These are phyloP conservation scores for Catostomus latipinnis DNA, from an alignment of 2,797 vertebrate genomes.

Conservation along the genomic window DNA sequence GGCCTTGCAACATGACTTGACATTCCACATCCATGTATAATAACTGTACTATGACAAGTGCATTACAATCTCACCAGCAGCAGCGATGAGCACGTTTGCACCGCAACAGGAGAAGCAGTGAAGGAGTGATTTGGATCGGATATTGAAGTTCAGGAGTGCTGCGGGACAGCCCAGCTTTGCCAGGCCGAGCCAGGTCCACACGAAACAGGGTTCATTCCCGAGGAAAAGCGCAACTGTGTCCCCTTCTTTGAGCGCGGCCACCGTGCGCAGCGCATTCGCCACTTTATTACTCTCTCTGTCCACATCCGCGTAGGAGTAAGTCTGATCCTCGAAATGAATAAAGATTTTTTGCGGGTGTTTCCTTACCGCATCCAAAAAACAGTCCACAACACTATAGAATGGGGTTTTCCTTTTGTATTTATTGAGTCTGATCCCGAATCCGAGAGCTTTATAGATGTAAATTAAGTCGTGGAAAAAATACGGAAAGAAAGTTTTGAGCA, in stretches of 20 bases:
- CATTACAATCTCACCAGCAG: conserved; percentile 75
- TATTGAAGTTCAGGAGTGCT: conserved; percentile 86
- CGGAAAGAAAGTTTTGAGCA: conserved; percentile 63
- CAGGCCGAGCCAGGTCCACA: conserved; percentile 86
- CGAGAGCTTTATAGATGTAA: conserved; percentile 60
- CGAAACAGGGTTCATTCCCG: conserved; percentile 82
- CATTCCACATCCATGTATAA: neutral
- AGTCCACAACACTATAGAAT: conserved; percentile 77
- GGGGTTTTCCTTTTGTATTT: conserved; percentile 68
- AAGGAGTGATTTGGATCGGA: conserved; percentile 83
- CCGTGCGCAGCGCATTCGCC: conserved; percentile 78
- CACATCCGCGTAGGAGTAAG: conserved; percentile 76
- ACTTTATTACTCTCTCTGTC: conserved; percentile 82
- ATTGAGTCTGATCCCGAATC: conserved; percentile 49
- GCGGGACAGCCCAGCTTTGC: conserved; percentile 85
- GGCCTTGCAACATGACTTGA: neutral
- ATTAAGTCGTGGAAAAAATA: conserved; percentile 66
- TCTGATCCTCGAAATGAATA: conserved; percentile 75
- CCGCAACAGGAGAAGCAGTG: conserved; percentile 86
- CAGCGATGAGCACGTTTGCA: conserved; percentile 82
- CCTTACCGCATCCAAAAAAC: conserved; percentile 72
- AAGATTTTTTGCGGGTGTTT: conserved; percentile 76
- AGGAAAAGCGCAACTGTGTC: conserved; percentile 83
- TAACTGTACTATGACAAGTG: neutral
- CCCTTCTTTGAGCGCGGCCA: conserved; percentile 76